Percentiles rank a stretch among this genome's conserved stretches.
Conservation (phyloP, 2,888 invertebrate genomes). For the Yponomeuta plumbellus region DNA sequence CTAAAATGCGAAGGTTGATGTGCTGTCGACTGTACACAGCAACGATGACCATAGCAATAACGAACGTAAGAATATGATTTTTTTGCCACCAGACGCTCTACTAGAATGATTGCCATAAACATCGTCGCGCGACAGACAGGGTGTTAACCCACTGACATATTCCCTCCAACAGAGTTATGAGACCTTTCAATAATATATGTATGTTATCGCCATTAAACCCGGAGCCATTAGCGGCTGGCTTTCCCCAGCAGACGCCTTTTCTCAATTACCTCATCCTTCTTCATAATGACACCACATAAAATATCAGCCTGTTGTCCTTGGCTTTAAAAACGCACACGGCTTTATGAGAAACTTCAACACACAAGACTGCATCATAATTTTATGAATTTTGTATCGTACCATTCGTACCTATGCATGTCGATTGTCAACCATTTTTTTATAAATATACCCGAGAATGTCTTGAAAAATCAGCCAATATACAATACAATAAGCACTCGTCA, state of each 20-base stretch:
- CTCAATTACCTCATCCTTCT: neutral
- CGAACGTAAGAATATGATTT: neutral
- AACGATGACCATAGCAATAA: neutral
- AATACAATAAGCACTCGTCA: too few relatives aligned
- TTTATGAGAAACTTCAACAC: too few relatives aligned
- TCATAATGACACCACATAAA: constrained; percentile 15
- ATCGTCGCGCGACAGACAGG: neutral
- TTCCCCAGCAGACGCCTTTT: constrained; percentile 30
- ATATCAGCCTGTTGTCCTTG: constrained; percentile 17
- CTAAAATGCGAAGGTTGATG: too few relatives aligned
- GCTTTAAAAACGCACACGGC: neutral
- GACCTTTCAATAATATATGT: constrained; percentile 29
- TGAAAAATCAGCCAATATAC: too few relatives aligned
- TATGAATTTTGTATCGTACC: too few relatives aligned
- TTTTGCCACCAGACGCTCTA: neutral
- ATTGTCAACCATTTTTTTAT: too few relatives aligned
- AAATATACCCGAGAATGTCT: too few relatives aligned
- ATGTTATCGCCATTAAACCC: constrained; percentile 31
- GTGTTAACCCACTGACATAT: constrained; percentile 11
- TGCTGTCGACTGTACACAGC: too few relatives aligned
- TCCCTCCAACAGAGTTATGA: constrained; percentile 26
- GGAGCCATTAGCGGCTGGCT: constrained; percentile 48
- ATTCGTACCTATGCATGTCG: too few relatives aligned
- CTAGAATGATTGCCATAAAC: neutral
- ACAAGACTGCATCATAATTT: too few relatives aligned